Percentiles rank a stretch among this genome's conserved stretches.
Evolutionary conservation across 2,113 vertebrate genomes (phyloP).

Genomic region (Vidua macroura): DNA sequence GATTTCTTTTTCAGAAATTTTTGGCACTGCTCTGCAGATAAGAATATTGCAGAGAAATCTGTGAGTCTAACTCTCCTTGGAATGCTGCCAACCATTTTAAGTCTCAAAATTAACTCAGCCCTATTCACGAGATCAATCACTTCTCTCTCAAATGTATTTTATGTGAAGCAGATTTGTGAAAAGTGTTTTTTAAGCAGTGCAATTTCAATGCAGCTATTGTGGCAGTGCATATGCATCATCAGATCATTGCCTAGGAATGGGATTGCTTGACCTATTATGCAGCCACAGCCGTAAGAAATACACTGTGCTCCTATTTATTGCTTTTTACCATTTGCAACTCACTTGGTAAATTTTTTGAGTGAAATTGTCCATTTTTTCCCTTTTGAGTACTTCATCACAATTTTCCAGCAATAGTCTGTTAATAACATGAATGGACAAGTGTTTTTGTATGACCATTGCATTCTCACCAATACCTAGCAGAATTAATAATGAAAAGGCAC

Average conservation of each 20-base stretch:
- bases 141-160: neutral
- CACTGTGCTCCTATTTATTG: neutral
- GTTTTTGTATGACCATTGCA: neutral
- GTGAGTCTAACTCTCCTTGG: neutral
- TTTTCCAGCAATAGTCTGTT: neutral
- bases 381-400: neutral
- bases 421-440: neutral
- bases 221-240: neutral
- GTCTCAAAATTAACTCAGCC: neutral
- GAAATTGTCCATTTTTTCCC: neutral
- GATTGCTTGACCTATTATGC: neutral
- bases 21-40: neutral
- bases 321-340: conserved; percentile 1
- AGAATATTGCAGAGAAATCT: neutral
- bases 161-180: neutral
- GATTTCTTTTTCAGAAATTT: neutral
- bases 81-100: neutral
- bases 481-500: neutral
- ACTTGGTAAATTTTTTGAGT: neutral
- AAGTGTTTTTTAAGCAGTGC: neutral
- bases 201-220: neutral
- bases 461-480: neutral
- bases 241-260: neutral
- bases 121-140: neutral
- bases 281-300: neutral